These are phyloP conservation scores for Leptopilina myrica DNA, from an alignment of 2,888 invertebrate species.

Conservation along the genomic window DNA sequence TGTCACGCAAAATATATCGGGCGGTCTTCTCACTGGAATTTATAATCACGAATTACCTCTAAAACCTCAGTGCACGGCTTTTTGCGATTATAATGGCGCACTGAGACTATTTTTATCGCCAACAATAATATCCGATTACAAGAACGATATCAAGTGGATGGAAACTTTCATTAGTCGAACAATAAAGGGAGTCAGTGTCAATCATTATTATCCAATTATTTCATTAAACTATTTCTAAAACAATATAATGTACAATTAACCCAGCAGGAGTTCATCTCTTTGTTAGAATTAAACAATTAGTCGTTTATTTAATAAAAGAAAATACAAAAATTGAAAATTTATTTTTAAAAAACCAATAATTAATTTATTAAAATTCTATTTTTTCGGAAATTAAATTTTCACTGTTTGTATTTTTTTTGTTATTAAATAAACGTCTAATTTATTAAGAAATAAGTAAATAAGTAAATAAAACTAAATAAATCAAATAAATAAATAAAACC, in stretches of 20 bases:
- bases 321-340: no score
- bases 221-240: background rate
- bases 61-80: conserved; percentile 81
- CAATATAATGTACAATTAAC: background rate
- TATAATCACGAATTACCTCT: conserved; percentile 80
- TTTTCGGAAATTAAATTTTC: no score
- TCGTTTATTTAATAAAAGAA: no score
- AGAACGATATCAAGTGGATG: conserved; percentile 75
- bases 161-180: conserved; percentile 65
- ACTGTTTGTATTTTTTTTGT: no score
- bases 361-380: no score
- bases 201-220: background rate
- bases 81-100: conserved; percentile 84
- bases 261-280: no score
- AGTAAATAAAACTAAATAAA: no score
- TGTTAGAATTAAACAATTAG: no score
- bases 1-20: conserved; percentile 80
- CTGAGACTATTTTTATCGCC: conserved; percentile 82
- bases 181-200: conserved; percentile 62
- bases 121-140: conserved; percentile 77
- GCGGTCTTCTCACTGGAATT: conserved; percentile 80
- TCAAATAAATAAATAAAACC: no score
- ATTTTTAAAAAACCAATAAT: no score
- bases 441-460: no score
- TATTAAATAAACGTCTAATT: no score